Conservation (phyloP, 2,113 vertebrate genomes). For the Zosterops lateralis region DNA sequence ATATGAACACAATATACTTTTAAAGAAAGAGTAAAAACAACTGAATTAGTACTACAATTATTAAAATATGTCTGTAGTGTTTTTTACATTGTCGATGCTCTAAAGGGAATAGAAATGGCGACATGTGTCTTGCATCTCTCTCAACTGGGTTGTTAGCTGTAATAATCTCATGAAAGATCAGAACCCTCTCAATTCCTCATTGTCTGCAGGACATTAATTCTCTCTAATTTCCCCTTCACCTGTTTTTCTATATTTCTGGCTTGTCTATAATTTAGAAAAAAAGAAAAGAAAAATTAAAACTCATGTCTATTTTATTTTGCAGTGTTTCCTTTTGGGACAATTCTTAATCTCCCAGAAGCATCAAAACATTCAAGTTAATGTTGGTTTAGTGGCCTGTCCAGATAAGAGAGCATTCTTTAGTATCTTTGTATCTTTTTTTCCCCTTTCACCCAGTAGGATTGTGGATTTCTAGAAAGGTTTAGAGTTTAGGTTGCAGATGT, state of each 20-base stretch:
- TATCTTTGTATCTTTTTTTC: not conserved
- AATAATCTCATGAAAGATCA: constrained; percentile 1
- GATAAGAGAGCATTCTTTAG: constrained; percentile 11
- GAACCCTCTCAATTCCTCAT: not conserved
- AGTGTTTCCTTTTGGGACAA: not conserved
- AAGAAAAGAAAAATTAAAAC: not conserved
- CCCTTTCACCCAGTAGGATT: not conserved
- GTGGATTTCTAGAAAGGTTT: not conserved
- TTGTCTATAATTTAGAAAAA: not conserved
- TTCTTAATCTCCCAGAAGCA: constrained; percentile 27
- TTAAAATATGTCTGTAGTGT: not conserved
- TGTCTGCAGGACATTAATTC: not conserved
- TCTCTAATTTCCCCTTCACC: constrained; percentile 21
- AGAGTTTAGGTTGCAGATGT: not conserved
- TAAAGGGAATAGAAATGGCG: not conserved
- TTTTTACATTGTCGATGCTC: not conserved
- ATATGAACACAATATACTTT: not conserved
- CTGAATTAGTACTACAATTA: not conserved
- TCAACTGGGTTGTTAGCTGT: not conserved
- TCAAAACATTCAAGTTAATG: constrained; percentile 28
- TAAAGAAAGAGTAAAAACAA: not conserved
- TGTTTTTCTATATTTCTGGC: not conserved
- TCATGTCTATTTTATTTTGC: not conserved
- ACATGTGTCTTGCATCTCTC: not conserved
- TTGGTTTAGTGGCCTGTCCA: not conserved